Base-by-base conservation (phyloP, 1,140 invertebrate species). In the Drosophila albomicans region DNA sequence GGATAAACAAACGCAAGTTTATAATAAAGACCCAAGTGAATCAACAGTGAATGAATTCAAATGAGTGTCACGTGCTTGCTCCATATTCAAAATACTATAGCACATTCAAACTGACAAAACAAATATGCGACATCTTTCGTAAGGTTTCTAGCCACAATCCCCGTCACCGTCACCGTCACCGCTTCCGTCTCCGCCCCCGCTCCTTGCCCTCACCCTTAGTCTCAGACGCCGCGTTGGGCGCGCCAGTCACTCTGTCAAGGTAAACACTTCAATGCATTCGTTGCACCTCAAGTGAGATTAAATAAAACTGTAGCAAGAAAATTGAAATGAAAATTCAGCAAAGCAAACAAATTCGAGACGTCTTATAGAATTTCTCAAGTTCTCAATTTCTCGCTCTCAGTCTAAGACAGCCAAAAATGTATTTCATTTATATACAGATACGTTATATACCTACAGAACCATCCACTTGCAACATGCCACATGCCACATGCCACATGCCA, bases 261-360 rank as follows among this genome's bases (percentile, higher is more conserved):
- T 65, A 77, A 81, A 67, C 85, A 89, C 86, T 80, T 43, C 58
- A 71, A 78, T 59, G 58, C 66, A 88, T 76, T 70, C 71, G 80
- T 80, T 85, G 85, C 85, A 89, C 85, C 85, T 89, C 68, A 89
- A 89, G 85, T 89, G 81, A 89, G 85, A 89, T 89, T 89, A 89
- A 89, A 89, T 89, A 89, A 89, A 89, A 85, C 75, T 79, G 81
- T 72, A 79, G 70, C 62, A 66, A 52, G 78, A 81, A 89, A 89
- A 89, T 89, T 89, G 86, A 89, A 90, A 89, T 89, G 85, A 89
- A 89, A 85, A 85, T 89, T 79, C 80, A 77, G 85, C 78, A 87
- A 70, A 48, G 85, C 84, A 89, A 88, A 88, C 76, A 87, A 87
- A 81, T 89, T 80, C 85, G 59, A 75, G 85, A 84, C 85, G 89